Evolutionary conservation across 2,113 vertebrate genomes (phyloP), one percentile per base, ranked within the genome.

Genomic region (Scomber scombrus): DNA sequence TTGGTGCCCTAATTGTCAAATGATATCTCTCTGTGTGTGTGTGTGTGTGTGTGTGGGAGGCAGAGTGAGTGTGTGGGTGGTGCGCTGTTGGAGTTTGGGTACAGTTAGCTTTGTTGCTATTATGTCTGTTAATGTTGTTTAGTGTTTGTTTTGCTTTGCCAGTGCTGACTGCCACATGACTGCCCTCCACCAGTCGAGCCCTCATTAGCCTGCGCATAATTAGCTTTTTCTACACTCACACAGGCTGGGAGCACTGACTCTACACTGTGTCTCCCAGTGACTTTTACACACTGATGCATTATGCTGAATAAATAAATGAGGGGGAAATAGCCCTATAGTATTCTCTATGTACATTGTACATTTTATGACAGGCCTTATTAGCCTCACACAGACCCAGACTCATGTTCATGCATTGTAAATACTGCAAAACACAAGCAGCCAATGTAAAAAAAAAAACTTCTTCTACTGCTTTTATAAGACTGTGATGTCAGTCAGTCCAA

Each of bases 191-290:
- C 71, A 69, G 73, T 34, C 23, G 18, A 43, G 75, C 50, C 69
- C 64, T 63, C 45, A 51, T 78, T 75, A 78, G 84, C 80, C n/a
- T 67, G 77, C 43, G 14, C 72, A 57, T 64, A 82, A 80, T 88
- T 74, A 86, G 77, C 34, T 71, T 70, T 60, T 40, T 60, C 34
- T 52, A 2, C 75, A 45, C n/a, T 45, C 11, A n/a, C 11, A 13
- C n/a, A 31, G 12, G 64, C 18, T 26, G 29, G 21, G 58, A 66
- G 51, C 11, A 18, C 14, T 58, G 51, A 34, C 29, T 31, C 65
- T 34, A 11, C 56, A 73, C 51, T 45, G 23, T 16, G 23, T 76
- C 49, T 71, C 45, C n/a, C 58, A 26, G 18, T 34, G 47, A 55
- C 69, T 76, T 85, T 79, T 76, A 46, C 66, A 69, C 26, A 62